phyloP scores from a whole-genome alignment of 2,888 invertebrate genomes.

The Chymomyza procnemis region DNA sequence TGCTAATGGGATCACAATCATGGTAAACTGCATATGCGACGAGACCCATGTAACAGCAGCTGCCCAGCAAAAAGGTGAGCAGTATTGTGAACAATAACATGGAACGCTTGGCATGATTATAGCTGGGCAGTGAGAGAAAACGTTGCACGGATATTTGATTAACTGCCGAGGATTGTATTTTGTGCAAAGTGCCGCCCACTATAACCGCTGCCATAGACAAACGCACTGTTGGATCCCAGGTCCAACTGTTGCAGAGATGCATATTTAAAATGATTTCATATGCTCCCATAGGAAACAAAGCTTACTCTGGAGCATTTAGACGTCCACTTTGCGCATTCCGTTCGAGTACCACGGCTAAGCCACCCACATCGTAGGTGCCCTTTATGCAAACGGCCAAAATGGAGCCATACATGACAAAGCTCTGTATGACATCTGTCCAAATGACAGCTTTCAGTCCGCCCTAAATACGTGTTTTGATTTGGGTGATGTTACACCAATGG shows the following conservation, averaged over 20 bases:
- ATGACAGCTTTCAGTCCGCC: constrained; percentile 90
- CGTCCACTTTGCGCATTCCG: constrained; percentile 85
- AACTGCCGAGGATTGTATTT: constrained; percentile 86
- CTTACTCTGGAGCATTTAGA: constrained; percentile 85
- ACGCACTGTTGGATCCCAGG: constrained; percentile 87
- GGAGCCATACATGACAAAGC: constrained; percentile 86
- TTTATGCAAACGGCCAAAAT: constrained; percentile 86
- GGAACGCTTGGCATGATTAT: constrained; percentile 84
- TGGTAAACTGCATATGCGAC: constrained; percentile 86
- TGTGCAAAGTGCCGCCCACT: constrained; percentile 87
- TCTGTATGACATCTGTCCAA: constrained; percentile 90
- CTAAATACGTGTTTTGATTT: constrained; percentile 76
- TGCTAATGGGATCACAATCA: constrained; percentile 88
- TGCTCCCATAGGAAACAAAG: neutral
- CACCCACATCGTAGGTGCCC: constrained; percentile 86
- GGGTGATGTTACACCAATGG: neutral
- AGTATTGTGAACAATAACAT: constrained; percentile 84
- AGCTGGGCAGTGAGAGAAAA: constrained; percentile 86
- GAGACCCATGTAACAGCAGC: constrained; percentile 86
- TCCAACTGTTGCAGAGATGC: constrained; percentile 81
- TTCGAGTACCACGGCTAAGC: constrained; percentile 82
- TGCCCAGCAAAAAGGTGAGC: constrained; percentile 81
- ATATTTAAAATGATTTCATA: neutral
- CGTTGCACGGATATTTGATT: constrained; percentile 93
- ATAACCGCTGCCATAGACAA: constrained; percentile 88